phyloP scores from a whole-genome alignment of 1,140 invertebrate species.

The Cydia pomonella region DNA sequence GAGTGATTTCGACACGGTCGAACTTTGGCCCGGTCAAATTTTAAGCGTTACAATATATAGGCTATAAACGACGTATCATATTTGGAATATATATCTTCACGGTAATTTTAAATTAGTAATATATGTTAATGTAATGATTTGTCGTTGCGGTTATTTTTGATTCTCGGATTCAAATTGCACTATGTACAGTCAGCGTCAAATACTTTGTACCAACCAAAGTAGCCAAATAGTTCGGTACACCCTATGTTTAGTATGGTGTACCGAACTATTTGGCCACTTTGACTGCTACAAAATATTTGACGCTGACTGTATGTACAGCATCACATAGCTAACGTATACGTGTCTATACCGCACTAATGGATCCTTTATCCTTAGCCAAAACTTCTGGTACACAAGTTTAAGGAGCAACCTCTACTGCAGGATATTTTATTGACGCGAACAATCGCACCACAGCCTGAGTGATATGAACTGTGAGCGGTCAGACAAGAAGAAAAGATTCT shows the following conservation, averaged over 20 bases:
- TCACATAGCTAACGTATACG: neutral
- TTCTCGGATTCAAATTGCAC: no score
- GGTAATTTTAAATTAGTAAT: neutral
- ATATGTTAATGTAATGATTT: constrained; percentile 43
- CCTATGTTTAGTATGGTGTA: no score
- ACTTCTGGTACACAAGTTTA: constrained; percentile 82
- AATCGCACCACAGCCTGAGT: constrained; percentile 78
- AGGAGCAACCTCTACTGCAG: no score
- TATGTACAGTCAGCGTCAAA: no score
- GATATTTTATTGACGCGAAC: constrained; percentile 68
- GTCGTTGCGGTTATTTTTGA: no score
- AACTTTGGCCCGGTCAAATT: constrained; percentile 44
- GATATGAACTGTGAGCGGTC: neutral
- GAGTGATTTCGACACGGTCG: constrained; percentile 60
- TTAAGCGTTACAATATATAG: neutral
- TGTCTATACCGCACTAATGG: no score
- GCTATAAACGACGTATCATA: neutral
- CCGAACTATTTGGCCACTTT: no score
- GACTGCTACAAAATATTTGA: no score
- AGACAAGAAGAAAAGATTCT: constrained; percentile 45
- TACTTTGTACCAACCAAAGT: no score
- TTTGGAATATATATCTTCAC: neutral
- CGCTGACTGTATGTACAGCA: constrained; percentile 74
- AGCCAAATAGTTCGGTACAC: no score
- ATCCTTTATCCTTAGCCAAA: no score